These are phyloP conservation scores for Brachypodius melanocephalos DNA, from an alignment of 2,113 vertebrate species.

Conservation along the genomic window DNA sequence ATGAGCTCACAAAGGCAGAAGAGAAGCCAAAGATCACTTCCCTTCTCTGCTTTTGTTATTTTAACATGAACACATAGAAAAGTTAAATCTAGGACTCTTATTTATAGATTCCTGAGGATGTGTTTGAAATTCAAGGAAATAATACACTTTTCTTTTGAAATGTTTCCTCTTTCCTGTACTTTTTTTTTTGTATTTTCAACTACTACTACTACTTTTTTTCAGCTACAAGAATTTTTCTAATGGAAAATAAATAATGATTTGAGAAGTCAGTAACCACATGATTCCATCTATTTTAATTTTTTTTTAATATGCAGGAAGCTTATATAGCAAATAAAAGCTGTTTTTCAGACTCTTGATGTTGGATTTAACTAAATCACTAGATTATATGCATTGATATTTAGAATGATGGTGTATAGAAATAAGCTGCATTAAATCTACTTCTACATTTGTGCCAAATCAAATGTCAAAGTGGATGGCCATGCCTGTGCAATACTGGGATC, in stretches of 20 bases:
- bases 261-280: not conserved
- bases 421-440: not conserved
- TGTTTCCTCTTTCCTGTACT: not conserved
- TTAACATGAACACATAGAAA: constrained; percentile 15
- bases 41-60: constrained; percentile 9
- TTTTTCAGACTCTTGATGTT: not conserved
- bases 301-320: not conserved
- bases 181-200: not conserved
- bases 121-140: constrained; percentile 30
- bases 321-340: not conserved
- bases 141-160: not conserved
- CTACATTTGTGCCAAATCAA: not conserved
- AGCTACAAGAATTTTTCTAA: not conserved
- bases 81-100: not conserved
- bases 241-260: not conserved
- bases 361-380: not conserved
- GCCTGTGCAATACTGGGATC: not conserved
- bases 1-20: constrained; percentile 22
- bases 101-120: not conserved
- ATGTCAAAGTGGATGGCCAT: not conserved
- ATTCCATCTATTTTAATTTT: not conserved
- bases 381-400: not conserved
- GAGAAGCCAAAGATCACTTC: constrained; percentile 36
- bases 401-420: not conserved
- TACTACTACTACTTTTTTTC: not conserved